Conservation (phyloP, 2,113 vertebrate genomes). For the Mesocricetus auratus region DNA sequence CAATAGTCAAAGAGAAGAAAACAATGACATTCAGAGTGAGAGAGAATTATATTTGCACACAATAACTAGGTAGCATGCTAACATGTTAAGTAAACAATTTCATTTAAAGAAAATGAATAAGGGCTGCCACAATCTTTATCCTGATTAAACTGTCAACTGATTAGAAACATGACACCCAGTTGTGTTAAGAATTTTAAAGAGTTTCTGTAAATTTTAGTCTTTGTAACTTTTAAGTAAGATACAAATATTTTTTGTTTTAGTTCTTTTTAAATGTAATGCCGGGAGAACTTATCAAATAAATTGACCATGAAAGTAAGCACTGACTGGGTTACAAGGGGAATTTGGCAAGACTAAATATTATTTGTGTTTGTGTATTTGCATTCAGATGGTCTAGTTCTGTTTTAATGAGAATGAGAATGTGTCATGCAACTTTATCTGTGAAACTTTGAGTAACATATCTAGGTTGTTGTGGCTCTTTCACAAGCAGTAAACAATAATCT, state of each 20-base stretch:
- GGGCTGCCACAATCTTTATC: slow-evolving; percentile 62
- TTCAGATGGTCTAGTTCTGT: slow-evolving; percentile 16
- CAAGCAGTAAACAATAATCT: slow-evolving; percentile 23
- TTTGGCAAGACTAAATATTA: neutral
- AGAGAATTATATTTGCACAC: slow-evolving; percentile 46
- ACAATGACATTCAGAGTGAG: slow-evolving; percentile 56
- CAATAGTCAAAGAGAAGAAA: slow-evolving; percentile 30
- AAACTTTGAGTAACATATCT: slow-evolving; percentile 32
- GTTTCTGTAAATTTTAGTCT: slow-evolving; percentile 69
- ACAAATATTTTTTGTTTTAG: slow-evolving; percentile 45
- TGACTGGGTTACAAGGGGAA: neutral
- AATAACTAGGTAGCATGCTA: slow-evolving; percentile 50
- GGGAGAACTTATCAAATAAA: slow-evolving; percentile 43
- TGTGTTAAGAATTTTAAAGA: slow-evolving; percentile 61
- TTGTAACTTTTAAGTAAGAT: slow-evolving; percentile 50
- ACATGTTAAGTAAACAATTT: slow-evolving; percentile 64
- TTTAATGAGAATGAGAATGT: slow-evolving; percentile 19
- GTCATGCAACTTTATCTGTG: neutral
- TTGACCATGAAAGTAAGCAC: slow-evolving; percentile 50
- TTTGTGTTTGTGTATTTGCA: neutral
- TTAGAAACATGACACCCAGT: slow-evolving; percentile 71
- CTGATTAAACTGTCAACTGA: slow-evolving; percentile 73
- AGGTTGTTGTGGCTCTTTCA: neutral
- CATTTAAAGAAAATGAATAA: slow-evolving; percentile 70
- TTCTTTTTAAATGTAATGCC: slow-evolving; percentile 47